Base-by-base conservation (phyloP, 2,113 vertebrate species). In the Suncus etruscus region DNA sequence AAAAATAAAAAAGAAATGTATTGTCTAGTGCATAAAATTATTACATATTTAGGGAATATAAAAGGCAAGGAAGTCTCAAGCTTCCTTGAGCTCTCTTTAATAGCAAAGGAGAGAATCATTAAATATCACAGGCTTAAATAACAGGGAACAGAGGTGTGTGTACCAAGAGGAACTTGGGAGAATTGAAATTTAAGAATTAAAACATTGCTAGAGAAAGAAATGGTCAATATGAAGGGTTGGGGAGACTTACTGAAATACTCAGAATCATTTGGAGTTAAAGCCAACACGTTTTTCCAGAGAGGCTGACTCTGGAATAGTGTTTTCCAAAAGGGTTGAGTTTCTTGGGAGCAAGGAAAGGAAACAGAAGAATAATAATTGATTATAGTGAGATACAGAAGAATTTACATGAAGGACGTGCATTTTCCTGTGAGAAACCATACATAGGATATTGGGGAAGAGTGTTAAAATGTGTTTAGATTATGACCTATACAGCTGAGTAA, bases 241-340 rank as follows among this genome's bases (percentile, higher is more conserved):
- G 84, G 15, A 80, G 24, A 50, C 6, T 63, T 47, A 14, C 8
- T 50, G 47, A 51, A 58, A 22, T 66, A 31, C 85, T 32, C 4
- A 2, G 48, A 69, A 65, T 70, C 22, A 25, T 39, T 39, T 66
- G 47, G 22, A 11, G 70, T 87, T 48, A 11, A 32, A 31, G 48
- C 39, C 3, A 47, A 78, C 91, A 8, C 1, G n/a, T 80, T 92
- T 70, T n/a, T 73, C 22, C 16, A 66, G 70, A 48, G 12, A 50
- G 74, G 2, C 29, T 20, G 32, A 84, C 58, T 86, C 63, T 83
- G 70, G 27, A 78, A 24, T 83, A 69, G 14, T 68, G 2, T 88
- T 95, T 89, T 45, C 27, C 48, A 66, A 68, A 63, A 65, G 45
- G 10, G 75, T 50, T 79, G 32, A 63, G 54, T n/a, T 58, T 73